A percentile compares a stretch with the other conserved stretches of the same genome.
Evolutionary conservation across 2,113 vertebrate species (phyloP).

Genomic region (Perca fluviatilis): DNA sequence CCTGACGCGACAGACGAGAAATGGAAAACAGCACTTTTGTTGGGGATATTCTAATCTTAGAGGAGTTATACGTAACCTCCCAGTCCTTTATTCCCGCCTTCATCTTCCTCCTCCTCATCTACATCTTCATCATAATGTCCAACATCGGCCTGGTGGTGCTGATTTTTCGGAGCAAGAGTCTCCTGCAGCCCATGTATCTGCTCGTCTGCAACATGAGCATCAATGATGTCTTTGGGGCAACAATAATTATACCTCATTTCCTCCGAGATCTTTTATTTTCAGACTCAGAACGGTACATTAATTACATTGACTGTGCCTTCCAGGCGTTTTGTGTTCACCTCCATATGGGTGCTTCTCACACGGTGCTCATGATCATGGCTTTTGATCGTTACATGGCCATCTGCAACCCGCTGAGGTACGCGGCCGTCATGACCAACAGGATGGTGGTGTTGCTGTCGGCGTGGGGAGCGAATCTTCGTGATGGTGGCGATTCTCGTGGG

Average conservation of each 20-base stretch:
- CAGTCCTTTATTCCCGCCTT: conserved; percentile 38
- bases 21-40: no score
- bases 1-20: no score
- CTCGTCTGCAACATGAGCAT: conserved; percentile 77
- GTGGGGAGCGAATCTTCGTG: conserved; percentile 29
- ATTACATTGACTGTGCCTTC: conserved; percentile 50
- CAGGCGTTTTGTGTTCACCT: conserved; percentile 71
- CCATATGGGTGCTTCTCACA: conserved; percentile 30
- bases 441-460: conserved; percentile 62
- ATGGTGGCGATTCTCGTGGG: background rate
- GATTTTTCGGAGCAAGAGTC: conserved; percentile 49
- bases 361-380: conserved; percentile 73
- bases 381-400: conserved; percentile 76
- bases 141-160: conserved; percentile 65
- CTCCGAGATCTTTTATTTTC: conserved; percentile 52
- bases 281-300: conserved; percentile 39
- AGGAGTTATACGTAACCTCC: conserved; percentile 58
- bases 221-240: conserved; percentile 66
- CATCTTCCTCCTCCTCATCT: conserved; percentile 59
- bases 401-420: conserved; percentile 68
- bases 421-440: conserved; percentile 63
- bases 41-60: conserved; percentile 47
- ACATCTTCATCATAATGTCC: conserved; percentile 67
- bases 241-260: conserved; percentile 60
- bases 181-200: conserved; percentile 80